Evolutionary conservation across 2,797 vertebrate genomes (phyloP).

Genomic region (Gymnodraco acuticeps): DNA sequence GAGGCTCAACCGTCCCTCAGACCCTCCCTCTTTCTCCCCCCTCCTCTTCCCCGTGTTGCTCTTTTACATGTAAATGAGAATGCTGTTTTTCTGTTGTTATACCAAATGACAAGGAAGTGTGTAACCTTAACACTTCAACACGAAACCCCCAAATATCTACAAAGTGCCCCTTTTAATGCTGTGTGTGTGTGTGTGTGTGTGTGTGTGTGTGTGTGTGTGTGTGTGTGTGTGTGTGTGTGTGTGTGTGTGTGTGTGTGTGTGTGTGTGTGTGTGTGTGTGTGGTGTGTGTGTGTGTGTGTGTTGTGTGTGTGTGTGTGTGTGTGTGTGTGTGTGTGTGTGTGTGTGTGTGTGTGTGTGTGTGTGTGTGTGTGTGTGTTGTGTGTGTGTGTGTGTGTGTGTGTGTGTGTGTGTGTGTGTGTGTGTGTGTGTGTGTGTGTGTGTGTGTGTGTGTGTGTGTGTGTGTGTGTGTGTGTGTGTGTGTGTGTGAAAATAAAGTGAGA

Average conservation of each 20-base stretch:
- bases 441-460: no score
- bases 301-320: neutral
- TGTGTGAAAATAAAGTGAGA: neutral
- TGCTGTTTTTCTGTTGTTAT: conserved; percentile 89
- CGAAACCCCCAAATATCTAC: conserved; percentile 85
- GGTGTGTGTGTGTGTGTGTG: no score
- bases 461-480: conserved; percentile 12
- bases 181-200: conserved; percentile 30
- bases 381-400: no score
- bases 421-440: no score
- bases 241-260: conserved; percentile 25
- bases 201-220: neutral
- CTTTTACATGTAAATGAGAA: conserved; percentile 89
- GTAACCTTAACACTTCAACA: conserved; percentile 86
- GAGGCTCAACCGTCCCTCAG: conserved; percentile 60
- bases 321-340: neutral
- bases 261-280: no score
- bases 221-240: no score
- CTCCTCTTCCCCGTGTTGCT: conserved; percentile 70
- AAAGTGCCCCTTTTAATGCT: conserved; percentile 83
- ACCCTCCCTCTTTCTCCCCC: conserved; percentile 40
- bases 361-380: conserved; percentile 30
- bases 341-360: no score
- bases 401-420: no score
- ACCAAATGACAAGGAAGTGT: conserved; percentile 89